Conservation (phyloP, 2,888 invertebrate genomes). For the Himalopsyche anomala region DNA sequence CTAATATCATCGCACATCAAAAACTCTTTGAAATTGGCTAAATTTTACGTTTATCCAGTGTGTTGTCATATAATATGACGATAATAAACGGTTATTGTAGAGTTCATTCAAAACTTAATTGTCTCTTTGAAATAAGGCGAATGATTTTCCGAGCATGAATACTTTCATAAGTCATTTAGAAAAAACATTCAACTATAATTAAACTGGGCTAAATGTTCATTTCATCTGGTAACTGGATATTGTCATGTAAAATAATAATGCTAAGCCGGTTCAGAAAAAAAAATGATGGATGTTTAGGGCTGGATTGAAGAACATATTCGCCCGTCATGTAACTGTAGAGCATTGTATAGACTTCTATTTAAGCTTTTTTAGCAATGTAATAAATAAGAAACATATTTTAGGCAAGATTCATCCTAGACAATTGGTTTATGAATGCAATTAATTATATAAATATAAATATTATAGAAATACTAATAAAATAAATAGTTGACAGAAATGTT, state of each 20-base stretch:
- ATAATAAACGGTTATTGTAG: too few relatives aligned
- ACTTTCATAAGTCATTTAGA: too few relatives aligned
- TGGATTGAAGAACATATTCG: slow-evolving; percentile 36
- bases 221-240: slow-evolving; percentile 50
- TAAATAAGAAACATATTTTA: slow-evolving; percentile 59
- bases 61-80: too few relatives aligned
- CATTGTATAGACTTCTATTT: slow-evolving; percentile 61
- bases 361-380: slow-evolving; percentile 63
- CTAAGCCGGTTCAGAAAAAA: slow-evolving; percentile 43
- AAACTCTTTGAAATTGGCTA: too few relatives aligned
- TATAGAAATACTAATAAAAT: slow-evolving; percentile 59
- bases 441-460: slow-evolving; percentile 62
- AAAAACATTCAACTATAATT: too few relatives aligned
- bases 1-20: too few relatives aligned
- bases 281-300: slow-evolving; percentile 45
- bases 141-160: too few relatives aligned
- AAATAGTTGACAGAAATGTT: slow-evolving; percentile 65
- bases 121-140: too few relatives aligned
- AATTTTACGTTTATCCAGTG: too few relatives aligned
- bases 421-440: slow-evolving; percentile 63
- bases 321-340: slow-evolving; percentile 54
- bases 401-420: slow-evolving; percentile 61
- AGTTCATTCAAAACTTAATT: too few relatives aligned
- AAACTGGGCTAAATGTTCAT: neutral
- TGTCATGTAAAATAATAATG: slow-evolving; percentile 46